Conservation (phyloP, 1,140 invertebrate species). For the Pseudachorutes palmiensis region DNA sequence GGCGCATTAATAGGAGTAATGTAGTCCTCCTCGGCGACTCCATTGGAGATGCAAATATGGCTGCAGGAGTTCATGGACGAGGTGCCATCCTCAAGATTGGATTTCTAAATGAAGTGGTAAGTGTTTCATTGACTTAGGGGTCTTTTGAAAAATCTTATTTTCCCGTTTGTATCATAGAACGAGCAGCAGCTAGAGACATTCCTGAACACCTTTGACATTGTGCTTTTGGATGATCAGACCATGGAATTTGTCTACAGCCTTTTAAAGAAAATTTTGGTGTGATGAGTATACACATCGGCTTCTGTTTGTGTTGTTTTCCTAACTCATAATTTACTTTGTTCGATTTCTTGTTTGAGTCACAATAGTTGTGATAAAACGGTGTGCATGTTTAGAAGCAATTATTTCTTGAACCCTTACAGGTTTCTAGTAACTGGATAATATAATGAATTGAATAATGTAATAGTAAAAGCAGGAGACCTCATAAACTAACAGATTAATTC, state of each 20-base stretch:
- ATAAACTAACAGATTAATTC: too few species aligned
- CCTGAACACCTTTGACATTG: constrained; percentile 24
- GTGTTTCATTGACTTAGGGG: constrained; percentile 23
- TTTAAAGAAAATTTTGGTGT: constrained; percentile 5
- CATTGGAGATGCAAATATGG: constrained; percentile 81
- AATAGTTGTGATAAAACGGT: too few species aligned
- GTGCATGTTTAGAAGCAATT: too few species aligned
- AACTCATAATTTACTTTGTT: too few species aligned
- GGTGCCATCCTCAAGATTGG: constrained; percentile 75
- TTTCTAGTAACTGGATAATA: too few species aligned
- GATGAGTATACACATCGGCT: too few species aligned
- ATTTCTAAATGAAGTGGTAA: constrained; percentile 73
- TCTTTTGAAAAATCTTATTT: neutral
- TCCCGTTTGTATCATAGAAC: neutral
- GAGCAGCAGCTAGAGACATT: constrained; percentile 59
- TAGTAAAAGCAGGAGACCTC: too few species aligned
- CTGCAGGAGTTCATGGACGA: constrained; percentile 58
- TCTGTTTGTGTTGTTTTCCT: too few species aligned
- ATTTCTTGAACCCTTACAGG: too few species aligned
- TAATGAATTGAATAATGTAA: too few species aligned
- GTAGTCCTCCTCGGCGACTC: constrained; percentile 84
- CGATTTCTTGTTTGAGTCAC: too few species aligned
- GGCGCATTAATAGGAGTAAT: constrained; percentile 59
- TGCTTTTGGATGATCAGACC: constrained; percentile 25
- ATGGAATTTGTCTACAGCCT: constrained; percentile 23